Evolutionary conservation across 2,797 vertebrate genomes (phyloP).

Genomic region (Pteronotus mesoamericanus): DNA sequence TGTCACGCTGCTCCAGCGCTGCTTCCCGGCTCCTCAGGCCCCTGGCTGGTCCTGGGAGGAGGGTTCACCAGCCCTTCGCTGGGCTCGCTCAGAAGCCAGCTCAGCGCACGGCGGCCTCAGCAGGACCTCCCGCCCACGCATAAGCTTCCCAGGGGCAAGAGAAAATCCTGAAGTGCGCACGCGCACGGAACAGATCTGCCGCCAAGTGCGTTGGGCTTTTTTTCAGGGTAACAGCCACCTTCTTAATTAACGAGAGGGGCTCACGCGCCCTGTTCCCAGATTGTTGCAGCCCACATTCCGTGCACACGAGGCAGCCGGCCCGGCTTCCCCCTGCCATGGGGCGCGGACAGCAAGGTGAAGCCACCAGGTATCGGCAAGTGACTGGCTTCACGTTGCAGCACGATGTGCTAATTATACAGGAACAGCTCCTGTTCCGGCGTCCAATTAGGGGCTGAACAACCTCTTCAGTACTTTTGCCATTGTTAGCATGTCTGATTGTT

Average conservation of each 20-base stretch:
- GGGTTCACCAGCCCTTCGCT: background rate
- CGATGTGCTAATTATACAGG: constrained; percentile 38
- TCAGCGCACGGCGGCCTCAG: background rate
- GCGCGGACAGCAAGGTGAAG: constrained; percentile 27
- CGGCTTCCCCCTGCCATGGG: fast-evolving
- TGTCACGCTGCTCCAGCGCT: fast-evolving
- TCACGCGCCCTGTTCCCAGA: background rate
- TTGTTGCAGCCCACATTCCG: fast-evolving
- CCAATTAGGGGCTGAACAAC: constrained; percentile 41
- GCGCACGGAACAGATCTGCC: background rate
- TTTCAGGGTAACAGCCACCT: constrained; percentile 26
- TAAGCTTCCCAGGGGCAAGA: background rate
- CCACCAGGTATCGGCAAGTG: background rate
- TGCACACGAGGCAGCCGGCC: background rate
- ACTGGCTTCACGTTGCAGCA: background rate
- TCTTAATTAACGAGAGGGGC: constrained; percentile 28
- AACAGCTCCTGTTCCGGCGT: background rate
- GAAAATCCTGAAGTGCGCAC: constrained; percentile 20
- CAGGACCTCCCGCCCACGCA: fast-evolving
- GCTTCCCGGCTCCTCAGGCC: background rate
- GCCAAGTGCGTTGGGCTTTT: background rate
- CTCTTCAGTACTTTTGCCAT: background rate
- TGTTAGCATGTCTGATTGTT: constrained; percentile 38
- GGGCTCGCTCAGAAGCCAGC: background rate
- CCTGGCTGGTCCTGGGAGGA: background rate